phyloP scores from a whole-genome alignment of 2,113 vertebrate genomes.

The Lepus timidus region DNA sequence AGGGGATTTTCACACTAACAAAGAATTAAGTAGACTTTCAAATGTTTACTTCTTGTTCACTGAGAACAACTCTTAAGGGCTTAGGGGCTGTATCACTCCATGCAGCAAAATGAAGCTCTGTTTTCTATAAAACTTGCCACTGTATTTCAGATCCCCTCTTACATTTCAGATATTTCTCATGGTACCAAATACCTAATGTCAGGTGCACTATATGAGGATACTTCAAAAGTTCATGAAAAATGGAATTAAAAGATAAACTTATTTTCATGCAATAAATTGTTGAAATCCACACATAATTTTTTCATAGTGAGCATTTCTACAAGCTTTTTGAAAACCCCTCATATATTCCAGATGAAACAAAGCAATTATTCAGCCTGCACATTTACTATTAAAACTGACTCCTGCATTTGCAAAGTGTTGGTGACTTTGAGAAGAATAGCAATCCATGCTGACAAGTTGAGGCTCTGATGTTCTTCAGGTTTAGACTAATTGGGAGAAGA shows the following conservation, averaged over 20 bases:
- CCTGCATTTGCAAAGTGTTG: background rate
- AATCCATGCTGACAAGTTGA: background rate
- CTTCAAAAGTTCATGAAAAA: no score
- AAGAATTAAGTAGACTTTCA: constrained; percentile 44
- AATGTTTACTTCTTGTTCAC: constrained; percentile 56
- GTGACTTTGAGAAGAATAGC: background rate
- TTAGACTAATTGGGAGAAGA: background rate
- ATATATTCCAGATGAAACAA: background rate
- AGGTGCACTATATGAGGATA: background rate
- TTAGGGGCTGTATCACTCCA: constrained; percentile 22
- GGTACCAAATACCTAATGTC: background rate
- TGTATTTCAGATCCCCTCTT: constrained; percentile 40
- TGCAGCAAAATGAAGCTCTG: constrained; percentile 29
- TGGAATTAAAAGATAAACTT: no score
- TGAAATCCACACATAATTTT: no score
- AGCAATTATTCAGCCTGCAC: background rate
- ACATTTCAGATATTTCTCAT: background rate
- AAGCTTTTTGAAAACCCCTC: no score
- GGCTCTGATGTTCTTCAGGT: background rate
- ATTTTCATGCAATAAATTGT: no score
- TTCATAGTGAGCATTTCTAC: no score
- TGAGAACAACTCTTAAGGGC: background rate
- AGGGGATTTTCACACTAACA: constrained; percentile 31
- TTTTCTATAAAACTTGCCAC: constrained; percentile 40
- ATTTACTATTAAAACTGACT: constrained; percentile 34